A percentile compares a stretch with the other conserved stretches of the same genome.
Conservation (phyloP, 2,888 invertebrate species). For the Cyclophora punctaria region DNA sequence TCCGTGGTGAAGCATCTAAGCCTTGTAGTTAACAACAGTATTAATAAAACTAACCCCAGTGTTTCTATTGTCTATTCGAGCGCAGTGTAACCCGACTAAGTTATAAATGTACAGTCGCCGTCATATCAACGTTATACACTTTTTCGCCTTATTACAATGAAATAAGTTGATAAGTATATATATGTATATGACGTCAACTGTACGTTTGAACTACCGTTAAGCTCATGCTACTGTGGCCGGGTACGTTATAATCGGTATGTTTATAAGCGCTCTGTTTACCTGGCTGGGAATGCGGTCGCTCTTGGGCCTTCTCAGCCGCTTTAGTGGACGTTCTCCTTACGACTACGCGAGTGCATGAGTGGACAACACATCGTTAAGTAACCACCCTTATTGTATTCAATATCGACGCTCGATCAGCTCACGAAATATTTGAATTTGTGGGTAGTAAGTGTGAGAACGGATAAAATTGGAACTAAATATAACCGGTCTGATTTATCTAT, state of each 20-base stretch:
- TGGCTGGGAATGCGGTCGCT: constrained; percentile 75
- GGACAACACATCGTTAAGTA: constrained; percentile 72
- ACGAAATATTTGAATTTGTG: constrained; percentile 23
- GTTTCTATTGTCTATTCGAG: constrained; percentile 33
- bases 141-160: too few relatives aligned
- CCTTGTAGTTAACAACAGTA: constrained; percentile 27
- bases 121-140: too few relatives aligned
- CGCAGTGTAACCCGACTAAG: constrained; percentile 57
- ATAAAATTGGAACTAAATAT: too few relatives aligned
- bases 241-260: constrained; percentile 49
- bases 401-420: constrained; percentile 42
- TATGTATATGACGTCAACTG: constrained; percentile 19
- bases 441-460: too few relatives aligned
- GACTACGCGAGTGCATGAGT: constrained; percentile 75
- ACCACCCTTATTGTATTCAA: constrained; percentile 41
- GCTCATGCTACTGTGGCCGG: constrained; percentile 56
- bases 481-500: neutral
- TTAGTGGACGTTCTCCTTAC: constrained; percentile 76
- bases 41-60: constrained; percentile 24
- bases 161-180: too few relatives aligned
- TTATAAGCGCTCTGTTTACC: constrained; percentile 69
- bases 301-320: constrained; percentile 75
- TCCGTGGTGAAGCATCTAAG: constrained; percentile 9
- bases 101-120: constrained; percentile 20
- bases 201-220: constrained; percentile 51